Percentiles rank a stretch among this genome's conserved stretches.
These are phyloP conservation scores for Phalacrocorax carbo DNA, from an alignment of 2,113 vertebrate species.

Conservation along the genomic window DNA sequence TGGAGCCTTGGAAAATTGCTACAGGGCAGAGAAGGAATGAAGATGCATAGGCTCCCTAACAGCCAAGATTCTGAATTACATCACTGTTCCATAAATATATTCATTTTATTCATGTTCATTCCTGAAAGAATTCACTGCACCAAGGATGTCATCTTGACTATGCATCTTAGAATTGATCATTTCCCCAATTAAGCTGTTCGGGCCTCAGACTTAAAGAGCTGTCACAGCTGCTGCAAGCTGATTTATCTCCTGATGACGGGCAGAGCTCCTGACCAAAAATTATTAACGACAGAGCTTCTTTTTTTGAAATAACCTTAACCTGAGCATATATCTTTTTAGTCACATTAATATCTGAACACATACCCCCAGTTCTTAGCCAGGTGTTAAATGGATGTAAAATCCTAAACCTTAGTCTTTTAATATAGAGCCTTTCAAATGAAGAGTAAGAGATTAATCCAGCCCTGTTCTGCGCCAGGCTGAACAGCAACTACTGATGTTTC, in stretches of 20 bases:
- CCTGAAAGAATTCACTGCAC: conserved; percentile 52
- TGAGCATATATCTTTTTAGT: conserved; percentile 61
- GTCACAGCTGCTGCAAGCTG: conserved; percentile 53
- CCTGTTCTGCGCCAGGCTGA: neutral
- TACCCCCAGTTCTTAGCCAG: conserved; percentile 22
- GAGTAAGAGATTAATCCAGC: conserved; percentile 51
- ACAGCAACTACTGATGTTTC: neutral
- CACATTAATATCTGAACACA: conserved; percentile 61
- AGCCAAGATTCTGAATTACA: conserved; percentile 64
- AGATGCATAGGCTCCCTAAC: conserved; percentile 43
- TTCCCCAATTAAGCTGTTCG: conserved; percentile 56
- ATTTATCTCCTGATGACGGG: conserved; percentile 65
- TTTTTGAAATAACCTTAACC: conserved; percentile 68
- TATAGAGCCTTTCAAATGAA: conserved; percentile 40
- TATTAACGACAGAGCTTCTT: conserved; percentile 63
- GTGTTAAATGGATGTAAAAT: conserved; percentile 58
- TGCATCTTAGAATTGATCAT: conserved; percentile 62
- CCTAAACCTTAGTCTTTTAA: conserved; percentile 53
- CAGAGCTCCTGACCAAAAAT: conserved; percentile 60
- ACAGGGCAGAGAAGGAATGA: conserved; percentile 18
- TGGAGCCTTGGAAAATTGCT: conserved; percentile 26
- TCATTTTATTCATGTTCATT: conserved; percentile 52
- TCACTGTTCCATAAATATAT: conserved; percentile 69
- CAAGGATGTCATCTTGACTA: conserved; percentile 46
- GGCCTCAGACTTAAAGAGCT: conserved; percentile 65